Conservation (phyloP, 2,797 vertebrate species). For the Cyprinodon diabolis region DNA sequence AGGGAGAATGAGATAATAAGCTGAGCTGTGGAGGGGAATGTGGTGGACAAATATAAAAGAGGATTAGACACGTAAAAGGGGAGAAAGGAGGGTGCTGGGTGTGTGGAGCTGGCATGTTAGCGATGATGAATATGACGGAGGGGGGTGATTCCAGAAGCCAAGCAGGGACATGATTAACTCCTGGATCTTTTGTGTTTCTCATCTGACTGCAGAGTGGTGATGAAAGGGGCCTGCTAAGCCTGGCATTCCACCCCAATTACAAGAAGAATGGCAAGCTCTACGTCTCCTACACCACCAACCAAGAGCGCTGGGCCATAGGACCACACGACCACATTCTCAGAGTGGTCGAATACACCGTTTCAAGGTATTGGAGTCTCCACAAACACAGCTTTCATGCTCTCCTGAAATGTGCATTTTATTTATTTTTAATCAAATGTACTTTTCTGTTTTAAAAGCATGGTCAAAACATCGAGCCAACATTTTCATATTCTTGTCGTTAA, state of each 20-base stretch:
- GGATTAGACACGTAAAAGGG: slow-evolving; percentile 55
- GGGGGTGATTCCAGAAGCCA: slow-evolving; percentile 80
- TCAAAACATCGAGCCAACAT: no score
- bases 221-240: slow-evolving; percentile 99
- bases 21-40: slow-evolving; percentile 75
- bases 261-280: slow-evolving; percentile 99
- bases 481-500: no score
- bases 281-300: slow-evolving; percentile 99
- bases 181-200: slow-evolving; percentile 97
- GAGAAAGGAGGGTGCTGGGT: slow-evolving; percentile 36
- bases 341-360: slow-evolving; percentile 98
- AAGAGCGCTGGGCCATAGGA: slow-evolving; percentile 98
- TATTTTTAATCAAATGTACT: no score
- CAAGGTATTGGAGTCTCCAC: slow-evolving; percentile 78
- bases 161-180: slow-evolving; percentile 96
- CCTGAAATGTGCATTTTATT: no score
- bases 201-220: slow-evolving; percentile 99
- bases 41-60: slow-evolving; percentile 81
- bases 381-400: slow-evolving; percentile 33
- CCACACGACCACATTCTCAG: slow-evolving; percentile 99
- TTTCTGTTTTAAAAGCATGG: no score
- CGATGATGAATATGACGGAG: slow-evolving; percentile 69
- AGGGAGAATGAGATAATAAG: slow-evolving; percentile 82
- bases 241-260: slow-evolving; percentile 99
- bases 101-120: slow-evolving; percentile 53